Base-by-base conservation (phyloP, 2,888 invertebrate species). In the Scrobipalpa costella region DNA sequence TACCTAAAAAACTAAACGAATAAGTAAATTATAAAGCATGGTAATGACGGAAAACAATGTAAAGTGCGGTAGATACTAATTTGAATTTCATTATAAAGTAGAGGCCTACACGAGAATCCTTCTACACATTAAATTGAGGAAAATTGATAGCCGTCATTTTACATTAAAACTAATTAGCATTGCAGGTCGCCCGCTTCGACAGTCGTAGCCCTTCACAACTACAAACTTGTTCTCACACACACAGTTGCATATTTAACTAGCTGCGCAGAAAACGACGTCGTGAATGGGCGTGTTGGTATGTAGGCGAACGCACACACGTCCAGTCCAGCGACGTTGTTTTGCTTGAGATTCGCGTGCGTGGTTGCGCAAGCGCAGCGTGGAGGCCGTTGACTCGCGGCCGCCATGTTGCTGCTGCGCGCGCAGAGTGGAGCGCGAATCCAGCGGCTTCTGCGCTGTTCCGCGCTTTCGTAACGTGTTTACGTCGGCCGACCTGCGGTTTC, bases 321-420 rank as follows among this genome's bases (percentile, higher is more conserved):
- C 67, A 70, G 71, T 69, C 71, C 67, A 70, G 68, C 69, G 84
- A 87, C 81, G 87, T 88, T 89, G 89, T 90, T 90, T 90, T 88
- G 90, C 86, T 87, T 81, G 87, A 91, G 91, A 91, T 91, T 91
- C 90, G 91, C 89, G 89, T 85, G 89, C 85, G 86, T 78, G 77
- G 85, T 90, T 90, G 90, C 90, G 91, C 90, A 90, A 90, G 87
- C 86, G 83, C 80, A 79, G 72, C 78, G 76, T 84, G 86, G 91
- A 91, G 91, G 91, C 90, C 91, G 78, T 90, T 91, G 91, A 90
- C 91, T 87, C 85, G 78, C 74, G 81, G 83, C 83, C 76, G 87
- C 84, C 86, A 85, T 85, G 76, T 83, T 84, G 82, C 69, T 71
- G 76, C 71, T 75, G 50, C 27, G 9, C 9, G 73, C 68, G 67